Evolutionary conservation across 1,140 invertebrate genomes (phyloP).

Genomic region (Cydia amplana): DNA sequence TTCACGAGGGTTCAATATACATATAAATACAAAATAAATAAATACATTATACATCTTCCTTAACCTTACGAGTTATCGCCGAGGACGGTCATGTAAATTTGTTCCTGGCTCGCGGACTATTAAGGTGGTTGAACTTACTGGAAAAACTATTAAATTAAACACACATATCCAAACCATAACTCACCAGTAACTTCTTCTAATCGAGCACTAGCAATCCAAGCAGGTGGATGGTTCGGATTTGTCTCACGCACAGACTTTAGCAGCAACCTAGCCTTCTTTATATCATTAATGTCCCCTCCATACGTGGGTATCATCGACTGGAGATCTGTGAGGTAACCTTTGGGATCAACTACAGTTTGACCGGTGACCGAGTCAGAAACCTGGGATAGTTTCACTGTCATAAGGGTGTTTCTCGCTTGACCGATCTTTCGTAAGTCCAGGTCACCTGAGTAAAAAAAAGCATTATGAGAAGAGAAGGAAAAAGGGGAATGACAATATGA

Average conservation of each 20-base stretch:
- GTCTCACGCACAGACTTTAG: constrained; percentile 99
- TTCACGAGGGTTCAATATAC: too few species aligned
- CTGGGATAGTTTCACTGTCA: constrained; percentile 99
- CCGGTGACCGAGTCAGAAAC: constrained; percentile 98
- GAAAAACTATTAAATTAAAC: constrained; percentile 4
- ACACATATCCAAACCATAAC: constrained; percentile 56
- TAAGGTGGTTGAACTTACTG: too few species aligned
- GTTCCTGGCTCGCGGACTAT: too few species aligned
- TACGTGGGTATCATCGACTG: constrained; percentile 99
- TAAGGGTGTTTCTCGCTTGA: constrained; percentile 98
- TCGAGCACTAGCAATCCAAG: constrained; percentile 99
- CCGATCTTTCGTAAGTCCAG: constrained; percentile 99
- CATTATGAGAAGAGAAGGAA: neutral
- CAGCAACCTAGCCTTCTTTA: constrained; percentile 98
- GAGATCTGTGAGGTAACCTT: constrained; percentile 98
- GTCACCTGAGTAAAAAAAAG: constrained; percentile 87
- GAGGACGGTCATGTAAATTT: too few species aligned
- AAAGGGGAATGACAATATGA: neutral
- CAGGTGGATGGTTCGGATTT: constrained; percentile 99
- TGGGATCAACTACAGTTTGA: constrained; percentile 99
- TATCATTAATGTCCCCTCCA: constrained; percentile 99
- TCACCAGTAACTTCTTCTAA: constrained; percentile 99
- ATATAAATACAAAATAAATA: too few species aligned
- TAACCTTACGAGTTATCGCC: too few species aligned
- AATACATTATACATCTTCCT: too few species aligned